These are phyloP conservation scores for Vicugna pacos DNA, from an alignment of 2,113 vertebrate genomes.

Conservation along the genomic window DNA sequence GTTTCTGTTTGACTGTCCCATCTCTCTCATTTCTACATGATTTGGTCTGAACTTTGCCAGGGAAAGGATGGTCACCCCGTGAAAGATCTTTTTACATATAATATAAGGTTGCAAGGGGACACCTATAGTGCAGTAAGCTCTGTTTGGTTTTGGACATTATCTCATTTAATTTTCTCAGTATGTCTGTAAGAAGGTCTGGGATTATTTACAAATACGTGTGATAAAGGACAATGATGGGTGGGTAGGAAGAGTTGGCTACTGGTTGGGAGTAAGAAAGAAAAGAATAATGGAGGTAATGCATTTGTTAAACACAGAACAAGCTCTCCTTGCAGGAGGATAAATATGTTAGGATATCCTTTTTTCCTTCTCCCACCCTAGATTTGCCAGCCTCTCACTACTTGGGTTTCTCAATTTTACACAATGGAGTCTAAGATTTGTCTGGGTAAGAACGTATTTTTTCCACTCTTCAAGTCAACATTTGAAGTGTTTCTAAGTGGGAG, in stretches of 20 bases:
- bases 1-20: neutral
- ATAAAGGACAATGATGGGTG: neutral
- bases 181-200: neutral
- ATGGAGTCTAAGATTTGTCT: neutral
- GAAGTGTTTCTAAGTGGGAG: slow-evolving; percentile 28
- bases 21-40: neutral
- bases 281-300: neutral
- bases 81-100: neutral
- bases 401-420: neutral
- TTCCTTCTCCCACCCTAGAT: neutral
- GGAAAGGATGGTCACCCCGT: neutral
- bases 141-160: neutral
- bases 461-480: neutral
- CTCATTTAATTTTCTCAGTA: slow-evolving; percentile 35
- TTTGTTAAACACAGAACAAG: neutral
- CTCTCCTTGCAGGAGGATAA: neutral
- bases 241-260: neutral
- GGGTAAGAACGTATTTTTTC: neutral
- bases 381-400: neutral
- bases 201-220: neutral
- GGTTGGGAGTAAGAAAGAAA: neutral
- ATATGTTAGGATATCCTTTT: neutral
- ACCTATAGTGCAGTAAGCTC: neutral
- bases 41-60: neutral
- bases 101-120: neutral